Evolutionary conservation across 2,113 vertebrate species (phyloP).

Genomic region (Salvelinus alpinus): DNA sequence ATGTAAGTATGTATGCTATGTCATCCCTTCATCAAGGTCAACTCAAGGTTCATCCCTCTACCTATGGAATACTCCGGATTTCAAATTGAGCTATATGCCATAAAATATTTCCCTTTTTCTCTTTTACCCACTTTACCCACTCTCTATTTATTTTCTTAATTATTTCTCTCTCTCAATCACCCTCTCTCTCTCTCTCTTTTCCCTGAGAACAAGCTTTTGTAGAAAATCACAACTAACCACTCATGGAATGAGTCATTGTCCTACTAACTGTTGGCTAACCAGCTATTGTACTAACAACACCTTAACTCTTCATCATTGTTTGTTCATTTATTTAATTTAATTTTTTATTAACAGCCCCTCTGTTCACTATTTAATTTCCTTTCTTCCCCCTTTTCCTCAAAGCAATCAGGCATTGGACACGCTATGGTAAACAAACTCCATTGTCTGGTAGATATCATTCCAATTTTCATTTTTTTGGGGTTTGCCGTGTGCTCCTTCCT

Average conservation of each 20-base stretch:
- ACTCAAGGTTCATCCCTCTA: not conserved
- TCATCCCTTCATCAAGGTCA: not conserved
- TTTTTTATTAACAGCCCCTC: slow-evolving; percentile 89
- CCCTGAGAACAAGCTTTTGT: slow-evolving; percentile 65
- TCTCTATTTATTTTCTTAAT: not conserved
- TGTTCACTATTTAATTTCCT: slow-evolving; percentile 87
- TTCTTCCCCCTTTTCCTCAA: slow-evolving; percentile 90
- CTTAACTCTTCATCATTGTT: slow-evolving; percentile 82
- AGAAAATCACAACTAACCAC: slow-evolving; percentile 83
- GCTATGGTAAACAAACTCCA: slow-evolving; percentile 98
- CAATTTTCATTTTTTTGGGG: slow-evolving; percentile 88
- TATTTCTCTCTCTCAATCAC: slow-evolving; percentile 1
- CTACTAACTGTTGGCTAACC: slow-evolving; percentile 78
- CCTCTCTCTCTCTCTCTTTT: slow-evolving; percentile 9
- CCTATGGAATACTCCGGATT: slow-evolving; percentile 1
- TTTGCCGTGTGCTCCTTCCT: slow-evolving; percentile 86
- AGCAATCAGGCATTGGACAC: slow-evolving; percentile 96
- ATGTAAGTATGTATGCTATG: not conserved
- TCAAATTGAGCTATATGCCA: not conserved
- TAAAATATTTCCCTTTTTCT: not conserved
- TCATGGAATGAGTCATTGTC: slow-evolving; percentile 87
- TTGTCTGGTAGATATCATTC: slow-evolving; percentile 99
- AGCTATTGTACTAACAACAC: slow-evolving; percentile 69
- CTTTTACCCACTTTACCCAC: not conserved
- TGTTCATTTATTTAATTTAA: slow-evolving; percentile 38